Evolutionary conservation across 2,888 invertebrate species (phyloP).

Genomic region (Chironomus tentans): DNA sequence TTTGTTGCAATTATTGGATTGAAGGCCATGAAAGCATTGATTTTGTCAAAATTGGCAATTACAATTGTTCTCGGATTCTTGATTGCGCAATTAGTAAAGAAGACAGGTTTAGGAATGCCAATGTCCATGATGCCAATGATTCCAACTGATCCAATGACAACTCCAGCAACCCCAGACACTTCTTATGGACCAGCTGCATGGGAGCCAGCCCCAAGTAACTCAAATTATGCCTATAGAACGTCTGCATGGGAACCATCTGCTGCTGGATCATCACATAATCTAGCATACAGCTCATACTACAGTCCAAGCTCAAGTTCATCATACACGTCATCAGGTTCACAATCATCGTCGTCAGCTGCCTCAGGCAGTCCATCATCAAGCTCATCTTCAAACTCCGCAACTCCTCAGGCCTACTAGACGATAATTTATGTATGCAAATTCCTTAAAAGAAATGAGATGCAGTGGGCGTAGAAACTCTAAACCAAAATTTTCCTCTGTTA

Average conservation of each 20-base stretch:
- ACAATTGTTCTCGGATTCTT: slow-evolving; percentile 72
- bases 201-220: slow-evolving; percentile 63
- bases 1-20: slow-evolving; percentile 67
- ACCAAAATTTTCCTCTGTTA: slow-evolving; percentile 3
- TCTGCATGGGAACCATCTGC: slow-evolving; percentile 57
- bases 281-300: slow-evolving; percentile 66
- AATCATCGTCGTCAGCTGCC: slow-evolving; percentile 39
- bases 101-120: slow-evolving; percentile 67
- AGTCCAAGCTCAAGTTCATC: slow-evolving; percentile 49
- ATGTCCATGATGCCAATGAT: slow-evolving; percentile 50
- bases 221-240: slow-evolving; percentile 53
- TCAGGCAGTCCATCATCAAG: slow-evolving; percentile 33
- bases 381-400: background rate
- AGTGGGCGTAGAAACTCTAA: background rate
- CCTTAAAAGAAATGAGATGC: background rate
- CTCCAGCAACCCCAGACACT: slow-evolving; percentile 53
- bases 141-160: slow-evolving; percentile 45
- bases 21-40: slow-evolving; percentile 73
- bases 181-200: slow-evolving; percentile 61
- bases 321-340: slow-evolving; percentile 45
- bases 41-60: slow-evolving; percentile 75
- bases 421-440: background rate
- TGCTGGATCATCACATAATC: slow-evolving; percentile 44
- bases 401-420: slow-evolving; percentile 16
- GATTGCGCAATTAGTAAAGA: slow-evolving; percentile 66